phyloP scores from a whole-genome alignment of 2,797 vertebrate species.

The Diplodus puntazzo region DNA sequence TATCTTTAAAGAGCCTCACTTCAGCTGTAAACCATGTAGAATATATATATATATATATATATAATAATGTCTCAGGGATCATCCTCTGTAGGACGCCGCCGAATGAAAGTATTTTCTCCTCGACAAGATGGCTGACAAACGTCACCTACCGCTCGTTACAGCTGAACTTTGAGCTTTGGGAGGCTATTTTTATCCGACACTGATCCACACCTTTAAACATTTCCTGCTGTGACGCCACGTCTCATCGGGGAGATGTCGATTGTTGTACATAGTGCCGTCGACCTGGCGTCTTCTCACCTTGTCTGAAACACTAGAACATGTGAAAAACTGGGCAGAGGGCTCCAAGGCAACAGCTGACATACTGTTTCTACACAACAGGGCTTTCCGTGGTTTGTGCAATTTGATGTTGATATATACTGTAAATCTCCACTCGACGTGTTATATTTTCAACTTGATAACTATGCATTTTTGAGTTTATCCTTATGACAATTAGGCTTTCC shows the following conservation, averaged over 20 bases:
- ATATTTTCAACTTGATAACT: conserved; percentile 2
- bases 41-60: conserved; percentile 16
- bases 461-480: neutral
- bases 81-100: conserved; percentile 23
- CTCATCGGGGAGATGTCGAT: neutral
- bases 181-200: conserved; percentile 8
- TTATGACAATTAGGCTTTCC: neutral
- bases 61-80: conserved; percentile 61
- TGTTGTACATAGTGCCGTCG: conserved; percentile 1
- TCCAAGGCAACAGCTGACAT: conserved; percentile 50
- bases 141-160: conserved; percentile 5
- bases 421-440: conserved; percentile 7
- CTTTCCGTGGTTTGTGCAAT: conserved; percentile 26
- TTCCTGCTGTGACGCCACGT: neutral
- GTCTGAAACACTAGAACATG: conserved; percentile 27
- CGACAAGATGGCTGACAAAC: neutral
- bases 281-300: conserved; percentile 19
- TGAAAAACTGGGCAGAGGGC: conserved; percentile 58
- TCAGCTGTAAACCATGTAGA: conserved; percentile 21
- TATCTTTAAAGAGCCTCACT: conserved; percentile 7
- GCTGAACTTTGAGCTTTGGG: neutral
- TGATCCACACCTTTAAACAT: neutral
- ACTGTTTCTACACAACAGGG: conserved; percentile 14
- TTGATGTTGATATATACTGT: conserved; percentile 6
- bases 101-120: conserved; percentile 31